Conservation (phyloP, 2,797 vertebrate species). For the Lepus townsendii region DNA sequence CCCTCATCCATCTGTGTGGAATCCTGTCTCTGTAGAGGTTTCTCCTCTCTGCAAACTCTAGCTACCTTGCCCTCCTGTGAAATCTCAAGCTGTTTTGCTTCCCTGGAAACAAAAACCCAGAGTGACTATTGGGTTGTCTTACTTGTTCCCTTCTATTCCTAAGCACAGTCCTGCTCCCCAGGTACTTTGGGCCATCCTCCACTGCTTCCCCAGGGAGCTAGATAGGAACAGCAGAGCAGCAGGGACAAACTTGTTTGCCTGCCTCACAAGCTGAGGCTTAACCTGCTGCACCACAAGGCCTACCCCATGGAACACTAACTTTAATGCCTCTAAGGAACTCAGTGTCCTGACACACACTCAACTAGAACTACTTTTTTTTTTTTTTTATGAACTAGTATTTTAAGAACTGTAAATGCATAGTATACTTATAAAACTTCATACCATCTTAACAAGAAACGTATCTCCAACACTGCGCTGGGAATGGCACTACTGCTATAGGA, state of each 20-base stretch:
- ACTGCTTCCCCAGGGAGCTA: no score
- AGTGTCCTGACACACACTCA: background rate
- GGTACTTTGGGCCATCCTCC: no score
- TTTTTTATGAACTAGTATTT: background rate
- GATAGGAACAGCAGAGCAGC: no score
- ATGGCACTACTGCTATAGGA: conserved; percentile 18
- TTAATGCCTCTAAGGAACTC: background rate
- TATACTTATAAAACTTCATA: conserved; percentile 8
- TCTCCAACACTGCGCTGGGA: background rate
- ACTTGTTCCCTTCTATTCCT: conserved; percentile 1
- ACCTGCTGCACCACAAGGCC: no score
- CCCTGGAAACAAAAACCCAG: background rate
- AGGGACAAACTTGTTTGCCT: no score
- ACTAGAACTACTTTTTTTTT: background rate
- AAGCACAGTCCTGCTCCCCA: background rate
- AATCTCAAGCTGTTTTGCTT: background rate
- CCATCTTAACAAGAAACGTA: background rate
- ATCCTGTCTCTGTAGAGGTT: background rate
- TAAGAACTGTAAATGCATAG: background rate
- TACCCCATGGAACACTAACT: background rate
- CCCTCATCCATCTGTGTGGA: background rate
- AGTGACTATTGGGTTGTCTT: background rate
- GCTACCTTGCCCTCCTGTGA: background rate
- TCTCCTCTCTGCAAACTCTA: conserved; percentile 7
- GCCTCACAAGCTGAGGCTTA: no score